phyloP scores from a whole-genome alignment of 2,888 invertebrate species.

The Sclerodermus sp. region DNA sequence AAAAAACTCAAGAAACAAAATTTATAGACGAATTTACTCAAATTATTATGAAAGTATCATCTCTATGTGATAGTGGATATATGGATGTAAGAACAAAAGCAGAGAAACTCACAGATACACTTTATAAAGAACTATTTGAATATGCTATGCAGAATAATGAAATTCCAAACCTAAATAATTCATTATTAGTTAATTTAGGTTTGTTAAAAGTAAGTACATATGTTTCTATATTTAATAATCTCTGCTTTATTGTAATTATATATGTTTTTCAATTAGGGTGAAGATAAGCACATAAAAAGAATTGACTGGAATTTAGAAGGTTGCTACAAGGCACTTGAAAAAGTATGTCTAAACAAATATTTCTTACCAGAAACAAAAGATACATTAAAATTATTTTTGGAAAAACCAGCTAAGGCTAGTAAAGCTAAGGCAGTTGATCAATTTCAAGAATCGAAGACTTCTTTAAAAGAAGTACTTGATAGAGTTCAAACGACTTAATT shows the following conservation, averaged over 20 bases:
- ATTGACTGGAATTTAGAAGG: constrained; percentile 67
- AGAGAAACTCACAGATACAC: constrained; percentile 57
- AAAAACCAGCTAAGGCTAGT: constrained; percentile 49
- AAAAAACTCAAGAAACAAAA: constrained; percentile 16
- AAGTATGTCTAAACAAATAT: constrained; percentile 60
- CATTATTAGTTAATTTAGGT: constrained; percentile 67
- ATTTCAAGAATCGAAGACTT: constrained; percentile 44
- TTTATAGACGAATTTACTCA: constrained; percentile 54
- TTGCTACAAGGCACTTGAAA: constrained; percentile 64
- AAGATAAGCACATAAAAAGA: constrained; percentile 66
- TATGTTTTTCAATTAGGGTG: constrained; percentile 61
- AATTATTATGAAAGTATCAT: constrained; percentile 62
- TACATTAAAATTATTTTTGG: constrained; percentile 61
- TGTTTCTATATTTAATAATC: not conserved
- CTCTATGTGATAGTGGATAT: constrained; percentile 62
- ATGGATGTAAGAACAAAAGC: constrained; percentile 59
- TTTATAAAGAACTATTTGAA: constrained; percentile 62
- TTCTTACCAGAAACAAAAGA: constrained; percentile 61
- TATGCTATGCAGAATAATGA: constrained; percentile 59
- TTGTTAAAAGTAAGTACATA: constrained; percentile 68
- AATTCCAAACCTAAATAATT: constrained; percentile 65
- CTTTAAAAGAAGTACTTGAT: constrained; percentile 41
- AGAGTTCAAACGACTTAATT: constrained; percentile 38
- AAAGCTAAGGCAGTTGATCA: constrained; percentile 42
- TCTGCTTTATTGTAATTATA: not conserved